phyloP scores from a whole-genome alignment of 92 coral and sea anemone species.

The Muricea muricata region DNA sequence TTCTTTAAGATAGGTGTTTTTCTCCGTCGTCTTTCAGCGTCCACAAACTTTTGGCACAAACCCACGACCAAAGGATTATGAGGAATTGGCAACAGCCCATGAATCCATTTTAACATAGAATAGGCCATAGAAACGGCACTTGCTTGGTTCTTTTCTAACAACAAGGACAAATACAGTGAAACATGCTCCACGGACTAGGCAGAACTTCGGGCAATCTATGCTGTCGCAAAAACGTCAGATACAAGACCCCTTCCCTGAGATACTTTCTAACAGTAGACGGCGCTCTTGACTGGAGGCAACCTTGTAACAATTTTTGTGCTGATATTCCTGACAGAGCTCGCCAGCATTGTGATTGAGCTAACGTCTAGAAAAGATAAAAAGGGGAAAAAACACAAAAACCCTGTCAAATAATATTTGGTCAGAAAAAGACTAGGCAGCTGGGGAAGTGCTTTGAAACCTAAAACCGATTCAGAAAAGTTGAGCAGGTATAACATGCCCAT shows the following conservation, averaged over 20 bases:
- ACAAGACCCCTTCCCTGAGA: background rate
- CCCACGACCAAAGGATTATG: slow-evolving; percentile 47
- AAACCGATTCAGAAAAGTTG: too few species aligned
- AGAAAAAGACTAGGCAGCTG: too few species aligned
- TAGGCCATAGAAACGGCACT: slow-evolving; percentile 52
- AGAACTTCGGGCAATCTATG: background rate
- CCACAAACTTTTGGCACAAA: slow-evolving; percentile 39
- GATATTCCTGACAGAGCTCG: background rate
- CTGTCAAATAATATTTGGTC: too few species aligned
- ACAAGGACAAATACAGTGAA: background rate
- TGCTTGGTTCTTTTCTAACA: background rate
- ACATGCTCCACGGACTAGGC: background rate
- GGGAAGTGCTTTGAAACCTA: too few species aligned
- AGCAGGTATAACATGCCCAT: too few species aligned
- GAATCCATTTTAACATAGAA: slow-evolving; percentile 49
- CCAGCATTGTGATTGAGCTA: too few species aligned
- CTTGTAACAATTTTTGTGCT: background rate
- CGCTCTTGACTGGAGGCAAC: background rate
- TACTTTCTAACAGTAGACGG: background rate
- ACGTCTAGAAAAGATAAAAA: too few species aligned
- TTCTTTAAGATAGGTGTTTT: slow-evolving; percentile 36
- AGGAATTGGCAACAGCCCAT: slow-evolving; percentile 33
- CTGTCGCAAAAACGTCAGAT: background rate
- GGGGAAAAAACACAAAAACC: background rate
- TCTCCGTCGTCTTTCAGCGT: slow-evolving; percentile 30